Evolutionary conservation across 1,140 invertebrate species (phyloP).

Genomic region (Scaptomyza hsui): DNA sequence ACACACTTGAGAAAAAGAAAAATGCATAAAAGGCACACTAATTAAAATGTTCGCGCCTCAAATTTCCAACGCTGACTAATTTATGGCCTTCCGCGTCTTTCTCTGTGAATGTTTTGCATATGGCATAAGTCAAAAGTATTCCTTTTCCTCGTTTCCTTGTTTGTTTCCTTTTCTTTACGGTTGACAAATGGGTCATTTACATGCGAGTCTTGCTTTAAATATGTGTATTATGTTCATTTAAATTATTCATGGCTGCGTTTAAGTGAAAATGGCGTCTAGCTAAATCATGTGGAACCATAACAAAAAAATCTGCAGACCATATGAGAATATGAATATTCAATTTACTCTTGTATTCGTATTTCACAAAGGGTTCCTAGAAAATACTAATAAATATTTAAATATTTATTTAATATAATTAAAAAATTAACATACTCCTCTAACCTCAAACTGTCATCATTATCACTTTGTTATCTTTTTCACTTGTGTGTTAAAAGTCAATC

Average conservation of each 20-base stretch:
- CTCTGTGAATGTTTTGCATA: constrained; percentile 70
- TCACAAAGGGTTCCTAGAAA: no score
- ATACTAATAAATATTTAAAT: no score
- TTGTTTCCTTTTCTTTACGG: constrained; percentile 49
- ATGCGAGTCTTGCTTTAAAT: constrained; percentile 46
- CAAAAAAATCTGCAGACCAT: not conserved
- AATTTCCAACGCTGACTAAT: constrained; percentile 59
- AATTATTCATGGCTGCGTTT: constrained; percentile 64
- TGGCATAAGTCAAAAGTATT: constrained; percentile 46
- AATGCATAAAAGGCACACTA: constrained; percentile 66
- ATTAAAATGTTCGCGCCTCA: constrained; percentile 81
- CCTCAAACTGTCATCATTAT: not conserved
- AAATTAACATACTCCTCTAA: not conserved
- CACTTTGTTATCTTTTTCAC: not conserved
- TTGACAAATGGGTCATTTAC: constrained; percentile 77
- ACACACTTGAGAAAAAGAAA: constrained; percentile 60
- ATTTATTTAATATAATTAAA: no score
- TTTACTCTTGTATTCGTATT: no score
- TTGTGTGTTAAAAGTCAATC: constrained; percentile 47
- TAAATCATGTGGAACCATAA: constrained; percentile 2
- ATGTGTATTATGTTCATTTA: constrained; percentile 29
- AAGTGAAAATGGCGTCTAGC: constrained; percentile 8
- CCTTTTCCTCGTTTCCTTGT: not conserved
- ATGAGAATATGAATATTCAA: no score
- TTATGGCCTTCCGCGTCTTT: constrained; percentile 33